Base-by-base conservation (phyloP, 2,888 invertebrate genomes). In the Trichopria drosophilae region DNA sequence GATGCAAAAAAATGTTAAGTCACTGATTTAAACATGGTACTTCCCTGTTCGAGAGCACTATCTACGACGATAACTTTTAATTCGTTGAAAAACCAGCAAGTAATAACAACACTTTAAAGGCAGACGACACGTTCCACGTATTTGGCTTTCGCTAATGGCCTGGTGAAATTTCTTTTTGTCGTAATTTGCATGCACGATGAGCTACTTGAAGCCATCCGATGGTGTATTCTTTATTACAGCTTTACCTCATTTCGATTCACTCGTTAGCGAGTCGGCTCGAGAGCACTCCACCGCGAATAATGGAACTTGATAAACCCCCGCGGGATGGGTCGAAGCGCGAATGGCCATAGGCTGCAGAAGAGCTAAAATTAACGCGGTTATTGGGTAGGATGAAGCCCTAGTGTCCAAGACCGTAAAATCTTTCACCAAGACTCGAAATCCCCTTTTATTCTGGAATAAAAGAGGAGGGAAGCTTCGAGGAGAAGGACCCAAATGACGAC, bases 221-320 rank as follows among this genome's bases (percentile, higher is more conserved):
- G 20, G 36, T 47, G 15, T 32, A 40, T 47, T 34, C 40, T 47
- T 24, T 40, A 47, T 47, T 40, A 32, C 23, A 26, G 26, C 19
- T 32, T 47, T 39, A 39, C 29, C 26, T 41, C 23, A 34, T 42
- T 34, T 35, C 22, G 20, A 36, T 28, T 18, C 12, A 29, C 28
- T 42, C 20, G 24, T 41, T 36, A 15, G 34, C 32, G 28, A 26
- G 41, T 20, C 28, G 19, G 13, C 2, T 12, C 16, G 20, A 28
- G 35, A 49, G 15, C 40, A 26, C 18, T 36, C 20, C 15, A 28
- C 12, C n/a, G 13, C 42, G 42, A 42, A 49, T 49, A 42, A 49
- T 42, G 42, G 34, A 49, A 41, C 35, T 41, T 42, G 48, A 49
- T 42, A 42, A 49, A 41, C 35, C 22, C n/a, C 48, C 51, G 36